These are phyloP conservation scores for Centruroides vittatus DNA, from an alignment of 1,140 invertebrate genomes.

Conservation along the genomic window DNA sequence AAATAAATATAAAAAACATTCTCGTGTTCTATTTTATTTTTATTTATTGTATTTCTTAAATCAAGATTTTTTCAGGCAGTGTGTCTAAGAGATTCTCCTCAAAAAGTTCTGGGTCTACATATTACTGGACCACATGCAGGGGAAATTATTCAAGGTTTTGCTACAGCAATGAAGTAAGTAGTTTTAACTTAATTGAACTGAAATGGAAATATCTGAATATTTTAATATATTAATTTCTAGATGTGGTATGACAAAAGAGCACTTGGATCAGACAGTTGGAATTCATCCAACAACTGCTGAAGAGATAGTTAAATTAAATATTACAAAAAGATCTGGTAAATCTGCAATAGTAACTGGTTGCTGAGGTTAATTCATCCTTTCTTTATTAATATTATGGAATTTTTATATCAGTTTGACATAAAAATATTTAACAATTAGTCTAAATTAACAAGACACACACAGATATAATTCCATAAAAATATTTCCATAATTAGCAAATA, in stretches of 20 bases:
- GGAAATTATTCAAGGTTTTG: slow-evolving; percentile 22
- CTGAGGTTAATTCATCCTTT: slow-evolving; percentile 19
- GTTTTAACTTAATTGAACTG: too few relatives aligned
- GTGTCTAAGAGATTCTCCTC: slow-evolving; percentile 1
- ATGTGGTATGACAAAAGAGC: slow-evolving; percentile 15
- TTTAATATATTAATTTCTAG: slow-evolving; percentile 5
- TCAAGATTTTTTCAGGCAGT: background rate
- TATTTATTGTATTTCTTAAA: too few relatives aligned
- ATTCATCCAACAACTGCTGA: slow-evolving; percentile 23
- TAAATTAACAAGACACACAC: too few relatives aligned
- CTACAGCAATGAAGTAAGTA: slow-evolving; percentile 19
- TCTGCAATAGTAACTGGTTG: slow-evolving; percentile 56
- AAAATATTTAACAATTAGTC: too few relatives aligned
- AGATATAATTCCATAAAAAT: too few relatives aligned
- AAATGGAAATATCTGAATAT: too few relatives aligned
- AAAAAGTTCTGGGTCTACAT: slow-evolving; percentile 21
- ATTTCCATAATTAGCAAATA: too few relatives aligned
- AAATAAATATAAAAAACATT: too few relatives aligned
- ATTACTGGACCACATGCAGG: slow-evolving; percentile 22
- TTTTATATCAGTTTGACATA: too few relatives aligned
- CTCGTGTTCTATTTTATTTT: too few relatives aligned
- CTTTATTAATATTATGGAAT: background rate
- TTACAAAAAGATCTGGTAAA: slow-evolving; percentile 47
- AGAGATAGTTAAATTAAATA: slow-evolving; percentile 21
- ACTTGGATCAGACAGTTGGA: slow-evolving; percentile 19